Base-by-base conservation (phyloP, 2,113 vertebrate species). In the Sapayoa aenigma region DNA sequence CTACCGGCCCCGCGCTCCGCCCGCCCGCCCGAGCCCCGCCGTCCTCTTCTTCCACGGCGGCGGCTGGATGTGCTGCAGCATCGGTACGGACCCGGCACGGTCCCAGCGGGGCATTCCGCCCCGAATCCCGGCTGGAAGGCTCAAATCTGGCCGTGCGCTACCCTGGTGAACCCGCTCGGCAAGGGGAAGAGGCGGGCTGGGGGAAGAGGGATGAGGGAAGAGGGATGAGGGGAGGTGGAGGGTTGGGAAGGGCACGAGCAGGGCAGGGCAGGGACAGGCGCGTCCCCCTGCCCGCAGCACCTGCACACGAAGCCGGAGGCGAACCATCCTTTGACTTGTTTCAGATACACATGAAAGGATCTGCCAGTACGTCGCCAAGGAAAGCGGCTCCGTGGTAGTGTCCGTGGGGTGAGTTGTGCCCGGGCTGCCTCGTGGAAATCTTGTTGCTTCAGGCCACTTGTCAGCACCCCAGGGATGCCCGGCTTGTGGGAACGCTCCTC, bases 371-470 rank as follows among this genome's bases (percentile, higher is more conserved):
- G 93, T 98, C 12, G 97, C 98, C 76, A 96, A 94, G 81, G 96
- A 97, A 59, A 97, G 97, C 2, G 65, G 94, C 42, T 95, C 97
- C 0, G 97, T 98, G 37, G 98, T 98, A 53, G 90, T 98, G 50
- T 98, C 98, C 5, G 97, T 98, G 23, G 98, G 98, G 98, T 98
- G 96, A 97, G 94, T 97, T 73, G 30, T 1, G 1, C 6, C 35
- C 2, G 3, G 20, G 2, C 44, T 22, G 12, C 18, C 12, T 47
- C 1, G 0, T 2, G 39, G 12, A 33, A 52, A 12, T 7, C 31
- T 16, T 37, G 39, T 11, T 53, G 28, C 27, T 16, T 35, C 58
- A 53, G 52, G n/a, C 9, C 11, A 0, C 17, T 49, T 11, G 60
- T 39, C 21, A 14, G 60, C 50, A 20, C 46, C 33, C 2, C 19